Base-by-base conservation (phyloP, 30 jellyfish, hydroid and myxozoan species). In the Chironex yamaguchii region DNA sequence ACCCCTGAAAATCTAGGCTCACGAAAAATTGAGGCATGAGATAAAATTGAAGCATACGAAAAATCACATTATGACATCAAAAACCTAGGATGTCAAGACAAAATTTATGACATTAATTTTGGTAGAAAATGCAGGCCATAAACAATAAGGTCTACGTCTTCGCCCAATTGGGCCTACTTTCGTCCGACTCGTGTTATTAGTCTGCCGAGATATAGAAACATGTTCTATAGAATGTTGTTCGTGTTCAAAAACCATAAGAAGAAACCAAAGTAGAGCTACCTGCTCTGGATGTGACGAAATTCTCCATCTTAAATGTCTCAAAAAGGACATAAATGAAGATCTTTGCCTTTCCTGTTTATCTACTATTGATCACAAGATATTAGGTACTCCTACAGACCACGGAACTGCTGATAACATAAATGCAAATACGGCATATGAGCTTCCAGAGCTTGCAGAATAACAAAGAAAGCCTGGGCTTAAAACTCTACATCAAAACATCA, bases 131-230 rank as follows among this genome's bases (percentile, higher is more conserved):
- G n/a, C n/a, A n/a, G n/a, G n/a, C 85, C 71, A 71, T 49, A n/a
- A 71, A 71, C 85, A 71, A 42, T 71, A 71, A 71, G 85, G 85
- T 69, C 36, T 69, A 73, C 89, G 58, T 36, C 80, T 76, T 76
- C 64, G 79, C 52, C 89, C 69, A 25, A 65, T 28, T 76, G 89
- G 80, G 89, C 80, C 89, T 76, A 50, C 89, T 17, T 36, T 71
- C 85, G 50, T 71, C 85, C 48, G 85, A 29, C 85, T 53, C 42
- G 32, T 76, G 80, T 67, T 76, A 1, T 31, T 76, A 76, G 78
- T 76, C 80, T 76, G 85, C 48, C 52, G 85, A 36, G 89, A 74
- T 28, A 32, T 74, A 4, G 76, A 74, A 74, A 74, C 87, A 74
- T 74, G 87, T 75, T 75, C 53, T 21, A 74, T 74, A 48, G 32